Percentiles rank a stretch among this genome's conserved stretches.
phyloP scores from a whole-genome alignment of 2,113 vertebrate genomes.

The Struthio camelus region DNA sequence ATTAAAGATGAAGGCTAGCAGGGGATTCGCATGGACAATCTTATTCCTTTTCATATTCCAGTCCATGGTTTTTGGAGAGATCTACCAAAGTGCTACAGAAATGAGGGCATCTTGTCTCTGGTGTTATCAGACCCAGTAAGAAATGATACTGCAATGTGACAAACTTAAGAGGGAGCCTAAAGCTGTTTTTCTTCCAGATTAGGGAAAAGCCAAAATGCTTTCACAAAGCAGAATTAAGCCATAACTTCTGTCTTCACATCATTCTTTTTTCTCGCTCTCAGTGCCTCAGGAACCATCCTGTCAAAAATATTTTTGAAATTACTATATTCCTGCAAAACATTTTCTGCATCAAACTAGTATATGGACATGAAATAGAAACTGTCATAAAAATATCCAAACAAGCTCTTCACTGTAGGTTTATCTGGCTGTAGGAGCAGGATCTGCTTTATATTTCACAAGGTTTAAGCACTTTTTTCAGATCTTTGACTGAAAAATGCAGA shows the following conservation, averaged over 20 bases:
- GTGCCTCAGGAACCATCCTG: background rate
- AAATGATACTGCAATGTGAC: background rate
- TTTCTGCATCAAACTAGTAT: background rate
- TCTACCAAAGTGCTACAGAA: background rate
- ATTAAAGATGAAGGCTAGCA: background rate
- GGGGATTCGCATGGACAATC: background rate
- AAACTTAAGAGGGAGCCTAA: background rate
- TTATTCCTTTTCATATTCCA: background rate
- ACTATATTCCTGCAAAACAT: background rate
- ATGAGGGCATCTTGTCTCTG: background rate
- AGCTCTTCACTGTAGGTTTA: background rate
- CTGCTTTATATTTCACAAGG: background rate
- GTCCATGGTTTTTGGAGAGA: background rate
- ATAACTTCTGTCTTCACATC: background rate
- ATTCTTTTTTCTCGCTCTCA: background rate
- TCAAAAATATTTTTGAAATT: background rate
- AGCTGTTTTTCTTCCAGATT: background rate
- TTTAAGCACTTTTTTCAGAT: background rate
- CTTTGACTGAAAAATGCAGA: background rate
- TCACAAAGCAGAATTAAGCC: background rate
- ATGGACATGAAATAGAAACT: background rate
- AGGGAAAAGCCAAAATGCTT: constrained; percentile 4
- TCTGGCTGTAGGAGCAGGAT: background rate
- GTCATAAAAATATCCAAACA: background rate
- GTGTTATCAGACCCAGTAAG: background rate